Base-by-base conservation (phyloP, 1,140 invertebrate species). In the Aphelenchoides fujianensis region DNA sequence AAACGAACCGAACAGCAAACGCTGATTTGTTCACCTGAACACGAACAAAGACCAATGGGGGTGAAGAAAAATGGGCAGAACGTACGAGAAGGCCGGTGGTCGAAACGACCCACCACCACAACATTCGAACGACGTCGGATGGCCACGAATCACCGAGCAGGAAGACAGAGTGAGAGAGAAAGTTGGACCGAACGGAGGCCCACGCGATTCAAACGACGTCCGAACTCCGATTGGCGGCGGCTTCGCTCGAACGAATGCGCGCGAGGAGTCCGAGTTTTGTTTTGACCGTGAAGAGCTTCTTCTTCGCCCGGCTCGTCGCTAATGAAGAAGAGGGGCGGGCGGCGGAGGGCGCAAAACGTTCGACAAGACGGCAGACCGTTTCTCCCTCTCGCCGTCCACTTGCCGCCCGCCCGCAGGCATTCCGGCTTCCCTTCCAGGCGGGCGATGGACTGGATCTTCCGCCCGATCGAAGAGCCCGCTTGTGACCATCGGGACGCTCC, bases 1-100 rank as follows among this genome's bases (percentile, higher is more conserved):
- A n/a, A n/a, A n/a, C n/a, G n/a, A 74, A 78, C 54, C 36, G 16
- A 12, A 66, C 63, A 12, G 63, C 63, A 34, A 34, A 66, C 32
- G 32, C 32, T n/a, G 31, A 61, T 30, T 66, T 59, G 23, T 59
- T 59, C 23, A 59, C 55, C 55, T 48, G 41, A 48, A 48, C 12
- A 16, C 12, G 41, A 48, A n/a, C n/a, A n/a, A n/a, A n/a, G n/a
- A n/a, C n/a, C 23, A 48, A 48, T 48, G 12, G 41, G n/a, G 41
- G 23, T 48, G 23, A 48, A 16, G 41, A 48, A 23, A 48, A 12
- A 48, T 23, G 41, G 12, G 41, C 12, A 48, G 12, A 12, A 12
- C 41, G 12, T 48, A 48, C 41, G 41, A 59, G 7, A 19, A 59
- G 28, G 5, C 55, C 55, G 5, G 55, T 7, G 12, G 55, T 7